Percentiles rank a stretch among this genome's conserved stretches.
phyloP scores from a whole-genome alignment of 2,797 vertebrate species.

The Parauchenoglanis punctatus region DNA sequence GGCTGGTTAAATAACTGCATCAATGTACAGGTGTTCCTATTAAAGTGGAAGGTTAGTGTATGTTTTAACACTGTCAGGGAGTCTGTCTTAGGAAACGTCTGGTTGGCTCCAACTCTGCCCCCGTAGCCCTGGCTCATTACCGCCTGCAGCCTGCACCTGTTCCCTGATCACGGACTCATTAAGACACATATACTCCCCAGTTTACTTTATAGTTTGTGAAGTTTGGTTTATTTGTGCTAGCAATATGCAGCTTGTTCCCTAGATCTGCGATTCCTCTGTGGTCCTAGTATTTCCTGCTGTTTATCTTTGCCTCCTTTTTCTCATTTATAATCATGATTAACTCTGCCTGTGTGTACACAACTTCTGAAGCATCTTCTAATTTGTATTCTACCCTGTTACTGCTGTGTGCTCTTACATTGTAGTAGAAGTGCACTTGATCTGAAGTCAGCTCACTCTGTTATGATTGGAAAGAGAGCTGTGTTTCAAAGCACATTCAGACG shows the following conservation, averaged over 20 bases:
- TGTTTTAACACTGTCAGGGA: slow-evolving; percentile 50
- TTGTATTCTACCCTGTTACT: too few relatives aligned
- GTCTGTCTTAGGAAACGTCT: not conserved
- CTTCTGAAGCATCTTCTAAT: not conserved
- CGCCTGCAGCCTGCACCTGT: slow-evolving; percentile 27
- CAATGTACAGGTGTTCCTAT: not conserved
- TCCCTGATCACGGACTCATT: slow-evolving; percentile 2
- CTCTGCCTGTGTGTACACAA: slow-evolving; percentile 8
- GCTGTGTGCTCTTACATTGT: not conserved
- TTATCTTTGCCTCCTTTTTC: not conserved
- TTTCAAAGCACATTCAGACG: slow-evolving; percentile 6
- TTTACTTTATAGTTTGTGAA: not conserved
- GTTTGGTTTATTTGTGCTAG: not conserved
- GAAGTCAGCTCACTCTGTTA: slow-evolving; percentile 3
- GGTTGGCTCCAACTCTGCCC: not conserved
- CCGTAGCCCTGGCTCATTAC: not conserved
- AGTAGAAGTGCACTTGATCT: slow-evolving; percentile 1
- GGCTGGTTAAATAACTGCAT: not conserved
- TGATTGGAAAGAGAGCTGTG: not conserved
- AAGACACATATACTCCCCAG: not conserved
- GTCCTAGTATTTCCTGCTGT: not conserved
- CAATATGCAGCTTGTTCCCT: not conserved
- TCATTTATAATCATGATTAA: slow-evolving; percentile 3
- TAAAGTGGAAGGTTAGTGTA: not conserved
- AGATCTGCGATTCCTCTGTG: not conserved